Evolutionary conservation across 2,797 vertebrate genomes (phyloP).

Genomic region (Pampus argenteus): DNA sequence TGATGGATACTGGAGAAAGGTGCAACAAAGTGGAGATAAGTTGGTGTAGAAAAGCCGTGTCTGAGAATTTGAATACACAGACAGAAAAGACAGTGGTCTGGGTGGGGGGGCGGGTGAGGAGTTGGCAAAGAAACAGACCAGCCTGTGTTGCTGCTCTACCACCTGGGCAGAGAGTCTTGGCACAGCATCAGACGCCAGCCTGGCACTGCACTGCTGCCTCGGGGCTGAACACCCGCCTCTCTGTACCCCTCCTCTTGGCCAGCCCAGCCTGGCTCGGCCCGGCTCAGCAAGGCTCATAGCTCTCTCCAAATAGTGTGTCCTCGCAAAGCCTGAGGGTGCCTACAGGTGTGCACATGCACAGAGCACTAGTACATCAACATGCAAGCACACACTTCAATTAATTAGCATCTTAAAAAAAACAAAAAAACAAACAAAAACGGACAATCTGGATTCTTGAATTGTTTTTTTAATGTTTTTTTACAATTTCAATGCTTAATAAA

Average conservation of each 20-base stretch:
- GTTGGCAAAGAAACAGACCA: constrained; percentile 84
- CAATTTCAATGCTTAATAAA: constrained; percentile 45
- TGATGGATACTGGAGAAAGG: constrained; percentile 6
- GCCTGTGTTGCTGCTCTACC: constrained; percentile 84
- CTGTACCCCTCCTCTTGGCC: constrained; percentile 63
- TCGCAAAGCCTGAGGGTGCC: constrained; percentile 58
- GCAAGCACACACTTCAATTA: constrained; percentile 32
- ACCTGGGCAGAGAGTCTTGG: constrained; percentile 85
- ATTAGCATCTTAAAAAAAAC: constrained; percentile 9
- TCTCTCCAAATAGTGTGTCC: constrained; percentile 64
- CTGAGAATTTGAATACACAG: constrained; percentile 54
- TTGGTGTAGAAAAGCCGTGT: constrained; percentile 26
- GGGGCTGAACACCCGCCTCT: constrained; percentile 76
- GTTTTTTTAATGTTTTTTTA: constrained; percentile 27
- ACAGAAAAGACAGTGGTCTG: constrained; percentile 64
- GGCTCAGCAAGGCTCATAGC: constrained; percentile 40
- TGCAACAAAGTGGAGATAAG: constrained; percentile 17
- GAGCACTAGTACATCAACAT: constrained; percentile 33
- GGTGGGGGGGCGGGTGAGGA: constrained; percentile 49
- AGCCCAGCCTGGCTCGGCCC: constrained; percentile 49
- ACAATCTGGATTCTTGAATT: background rate
- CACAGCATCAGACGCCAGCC: constrained; percentile 83
- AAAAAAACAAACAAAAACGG: background rate
- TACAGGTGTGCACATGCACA: constrained; percentile 69
- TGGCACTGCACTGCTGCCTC: constrained; percentile 75